These are phyloP conservation scores for Spea hammondii DNA, from an alignment of 2,797 vertebrate species.

Conservation along the genomic window DNA sequence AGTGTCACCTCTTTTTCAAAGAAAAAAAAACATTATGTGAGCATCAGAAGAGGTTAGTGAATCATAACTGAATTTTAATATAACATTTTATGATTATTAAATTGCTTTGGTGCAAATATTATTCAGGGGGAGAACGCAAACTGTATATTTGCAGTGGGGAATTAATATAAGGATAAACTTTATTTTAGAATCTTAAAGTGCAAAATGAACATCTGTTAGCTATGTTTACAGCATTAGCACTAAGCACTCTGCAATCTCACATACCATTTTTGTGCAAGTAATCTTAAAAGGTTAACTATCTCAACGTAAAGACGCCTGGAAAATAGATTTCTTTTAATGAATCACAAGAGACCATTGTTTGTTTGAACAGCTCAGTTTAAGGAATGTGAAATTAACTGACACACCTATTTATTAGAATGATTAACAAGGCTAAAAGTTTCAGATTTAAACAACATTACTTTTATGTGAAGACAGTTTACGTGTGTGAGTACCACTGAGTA, in stretches of 20 bases:
- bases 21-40: too few relatives aligned
- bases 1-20: too few relatives aligned
- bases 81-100: too few relatives aligned
- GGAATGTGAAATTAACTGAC: slow-evolving; percentile 46
- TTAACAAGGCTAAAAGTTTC: slow-evolving; percentile 72
- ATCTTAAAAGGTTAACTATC: slow-evolving; percentile 24
- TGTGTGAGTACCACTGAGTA: slow-evolving; percentile 75
- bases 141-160: too few relatives aligned
- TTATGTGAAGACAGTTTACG: slow-evolving; percentile 75
- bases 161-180: too few relatives aligned
- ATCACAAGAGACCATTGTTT: slow-evolving; percentile 46
- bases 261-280: background rate
- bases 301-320: slow-evolving; percentile 8
- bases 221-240: background rate
- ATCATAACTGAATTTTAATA: too few relatives aligned
- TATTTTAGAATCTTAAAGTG: too few relatives aligned
- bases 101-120: too few relatives aligned
- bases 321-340: slow-evolving; percentile 28
- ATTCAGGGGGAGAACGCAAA: too few relatives aligned
- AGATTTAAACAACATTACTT: slow-evolving; percentile 76
- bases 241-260: background rate
- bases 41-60: too few relatives aligned
- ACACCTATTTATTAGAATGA: slow-evolving; percentile 55
- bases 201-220: background rate
- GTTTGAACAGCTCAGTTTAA: slow-evolving; percentile 36